Percentiles rank a stretch among this genome's conserved stretches.
phyloP scores from a whole-genome alignment of 2,113 vertebrate species.

The Sceloporus undulatus region DNA sequence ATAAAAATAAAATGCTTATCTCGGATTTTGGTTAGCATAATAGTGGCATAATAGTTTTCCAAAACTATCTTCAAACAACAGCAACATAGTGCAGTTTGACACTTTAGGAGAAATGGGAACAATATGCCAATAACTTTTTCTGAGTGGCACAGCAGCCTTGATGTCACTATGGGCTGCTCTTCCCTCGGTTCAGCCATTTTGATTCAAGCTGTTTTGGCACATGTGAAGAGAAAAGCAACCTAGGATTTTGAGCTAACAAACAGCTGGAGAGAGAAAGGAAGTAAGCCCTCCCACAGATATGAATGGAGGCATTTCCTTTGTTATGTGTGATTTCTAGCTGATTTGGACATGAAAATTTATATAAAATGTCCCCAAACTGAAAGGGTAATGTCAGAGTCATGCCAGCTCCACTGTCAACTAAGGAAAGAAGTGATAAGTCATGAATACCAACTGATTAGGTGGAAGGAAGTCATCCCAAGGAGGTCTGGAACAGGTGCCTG shows the following conservation, averaged over 20 bases:
- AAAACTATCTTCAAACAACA: not conserved
- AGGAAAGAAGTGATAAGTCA: not conserved
- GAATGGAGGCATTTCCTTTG: not conserved
- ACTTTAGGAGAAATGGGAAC: not conserved
- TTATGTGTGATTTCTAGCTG: not conserved
- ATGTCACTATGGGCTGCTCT: too few relatives aligned
- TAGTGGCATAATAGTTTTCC: not conserved
- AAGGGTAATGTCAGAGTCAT: not conserved
- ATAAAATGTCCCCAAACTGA: not conserved
- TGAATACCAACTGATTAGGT: not conserved
- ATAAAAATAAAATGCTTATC: not conserved
- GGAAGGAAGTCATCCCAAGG: not conserved
- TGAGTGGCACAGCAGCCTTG: not conserved
- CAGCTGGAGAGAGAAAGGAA: not conserved
- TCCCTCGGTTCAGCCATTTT: not conserved
- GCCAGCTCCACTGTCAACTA: not conserved
- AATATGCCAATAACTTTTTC: not conserved
- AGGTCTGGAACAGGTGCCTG: not conserved
- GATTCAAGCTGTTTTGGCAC: not conserved
- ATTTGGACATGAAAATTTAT: not conserved
- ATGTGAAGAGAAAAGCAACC: too few relatives aligned
- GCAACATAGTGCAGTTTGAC: not conserved
- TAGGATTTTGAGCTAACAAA: not conserved
- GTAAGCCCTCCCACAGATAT: not conserved
- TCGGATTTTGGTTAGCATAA: too few relatives aligned